Evolutionary conservation across 2,113 vertebrate genomes (phyloP).

Genomic region (Penelope pileata): DNA sequence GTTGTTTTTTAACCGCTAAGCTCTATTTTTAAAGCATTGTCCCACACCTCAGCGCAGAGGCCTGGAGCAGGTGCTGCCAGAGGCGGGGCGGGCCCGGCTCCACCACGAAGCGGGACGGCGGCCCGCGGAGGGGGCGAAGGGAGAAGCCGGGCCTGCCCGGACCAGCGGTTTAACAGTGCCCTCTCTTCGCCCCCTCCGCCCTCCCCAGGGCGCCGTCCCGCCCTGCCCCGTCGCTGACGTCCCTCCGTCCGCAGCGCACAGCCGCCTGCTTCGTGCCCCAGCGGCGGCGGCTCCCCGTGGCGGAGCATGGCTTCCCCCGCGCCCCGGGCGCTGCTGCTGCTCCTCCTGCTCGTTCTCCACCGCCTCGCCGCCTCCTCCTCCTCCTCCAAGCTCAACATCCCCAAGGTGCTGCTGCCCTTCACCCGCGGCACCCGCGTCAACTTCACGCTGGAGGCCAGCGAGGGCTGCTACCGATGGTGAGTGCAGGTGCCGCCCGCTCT

Average conservation of each 20-base stretch:
- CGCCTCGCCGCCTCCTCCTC: constrained; percentile 39
- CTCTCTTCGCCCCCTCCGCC: too few species aligned
- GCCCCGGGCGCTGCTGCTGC: background rate
- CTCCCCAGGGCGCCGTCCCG: background rate
- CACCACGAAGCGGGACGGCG: too few species aligned
- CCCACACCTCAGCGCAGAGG: too few species aligned
- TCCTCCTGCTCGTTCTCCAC: background rate
- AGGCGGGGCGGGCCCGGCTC: too few species aligned
- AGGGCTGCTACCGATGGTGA: constrained; percentile 97
- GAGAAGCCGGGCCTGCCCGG: too few species aligned
- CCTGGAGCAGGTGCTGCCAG: too few species aligned
- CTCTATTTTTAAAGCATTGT: background rate
- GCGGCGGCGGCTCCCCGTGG: background rate
- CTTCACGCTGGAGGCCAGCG: constrained; percentile 91
- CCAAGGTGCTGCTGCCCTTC: constrained; percentile 91
- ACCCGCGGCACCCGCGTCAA: constrained; percentile 86
- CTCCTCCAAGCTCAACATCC: constrained; percentile 88
- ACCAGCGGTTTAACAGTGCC: too few species aligned
- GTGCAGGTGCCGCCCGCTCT: constrained; percentile 45
- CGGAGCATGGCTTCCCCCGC: constrained; percentile 42
- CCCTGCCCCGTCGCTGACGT: background rate
- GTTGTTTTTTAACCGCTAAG: background rate
- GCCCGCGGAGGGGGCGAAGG: too few species aligned
- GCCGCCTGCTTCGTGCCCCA: background rate
- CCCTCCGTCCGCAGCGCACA: background rate